phyloP scores from a whole-genome alignment of 2,113 vertebrate species.

The Tragulus kanchil region DNA sequence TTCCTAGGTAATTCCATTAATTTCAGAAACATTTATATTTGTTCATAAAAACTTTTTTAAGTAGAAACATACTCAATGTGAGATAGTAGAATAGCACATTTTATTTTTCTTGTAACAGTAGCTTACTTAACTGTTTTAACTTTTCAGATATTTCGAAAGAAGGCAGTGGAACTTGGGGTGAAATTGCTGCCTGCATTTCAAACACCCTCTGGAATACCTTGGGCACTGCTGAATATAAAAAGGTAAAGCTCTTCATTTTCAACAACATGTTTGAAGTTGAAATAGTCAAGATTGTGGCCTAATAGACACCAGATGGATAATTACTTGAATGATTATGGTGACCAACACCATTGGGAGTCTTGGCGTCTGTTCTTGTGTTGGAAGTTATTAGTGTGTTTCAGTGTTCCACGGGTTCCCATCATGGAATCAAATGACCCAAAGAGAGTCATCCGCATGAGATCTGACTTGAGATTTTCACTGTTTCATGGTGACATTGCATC shows the following conservation, averaged over 20 bases:
- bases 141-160: slow-evolving; percentile 95
- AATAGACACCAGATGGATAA: background rate
- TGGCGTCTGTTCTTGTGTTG: background rate
- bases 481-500: background rate
- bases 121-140: slow-evolving; percentile 82
- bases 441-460: background rate
- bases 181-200: slow-evolving; percentile 98
- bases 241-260: slow-evolving; percentile 91
- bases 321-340: background rate
- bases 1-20: background rate
- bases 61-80: background rate
- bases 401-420: background rate
- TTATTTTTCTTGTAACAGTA: slow-evolving; percentile 61
- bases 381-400: background rate
- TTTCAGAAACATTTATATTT: background rate
- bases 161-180: slow-evolving; percentile 97
- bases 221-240: slow-evolving; percentile 99
- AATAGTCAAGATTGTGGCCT: slow-evolving; percentile 34
- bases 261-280: slow-evolving; percentile 62
- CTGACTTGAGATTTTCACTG: background rate
- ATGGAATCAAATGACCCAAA: background rate
- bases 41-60: background rate
- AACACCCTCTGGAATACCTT: slow-evolving; percentile 98
- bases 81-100: background rate
- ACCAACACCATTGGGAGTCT: background rate